A percentile compares a stretch with the other conserved stretches of the same genome.
These are phyloP conservation scores for Brenthis daphne DNA, from an alignment of 2,888 invertebrate species.

Conservation along the genomic window DNA sequence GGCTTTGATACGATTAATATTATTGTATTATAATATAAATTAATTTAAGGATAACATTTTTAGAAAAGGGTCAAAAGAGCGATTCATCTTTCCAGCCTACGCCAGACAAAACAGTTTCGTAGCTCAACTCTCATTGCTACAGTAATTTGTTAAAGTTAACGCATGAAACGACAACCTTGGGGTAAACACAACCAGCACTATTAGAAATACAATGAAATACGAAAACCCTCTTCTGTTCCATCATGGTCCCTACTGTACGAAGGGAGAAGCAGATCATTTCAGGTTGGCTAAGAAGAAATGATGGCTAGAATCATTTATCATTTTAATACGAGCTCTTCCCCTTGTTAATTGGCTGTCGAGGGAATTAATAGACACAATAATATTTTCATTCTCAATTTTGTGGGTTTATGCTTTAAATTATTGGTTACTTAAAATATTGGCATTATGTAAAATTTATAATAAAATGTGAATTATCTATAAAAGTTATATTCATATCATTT, in stretches of 20 bases:
- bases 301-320: slow-evolving; percentile 78
- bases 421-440: slow-evolving; percentile 28
- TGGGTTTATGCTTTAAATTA: slow-evolving; percentile 52
- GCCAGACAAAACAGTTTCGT: slow-evolving; percentile 60
- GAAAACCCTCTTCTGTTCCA: slow-evolving; percentile 17
- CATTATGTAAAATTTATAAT: slow-evolving; percentile 33
- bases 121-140: slow-evolving; percentile 63
- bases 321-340: slow-evolving; percentile 76
- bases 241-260: slow-evolving; percentile 14
- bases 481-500: too few relatives aligned
- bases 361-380: slow-evolving; percentile 76
- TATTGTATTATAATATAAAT: background rate
- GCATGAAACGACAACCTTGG: slow-evolving; percentile 62
- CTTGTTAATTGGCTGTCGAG: slow-evolving; percentile 73
- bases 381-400: slow-evolving; percentile 77
- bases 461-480: background rate
- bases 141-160: slow-evolving; percentile 79
- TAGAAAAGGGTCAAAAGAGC: slow-evolving; percentile 65
- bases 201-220: slow-evolving; percentile 44
- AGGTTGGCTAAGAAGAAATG: slow-evolving; percentile 57
- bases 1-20: background rate
- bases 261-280: slow-evolving; percentile 42
- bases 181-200: slow-evolving; percentile 57
- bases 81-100: slow-evolving; percentile 66
- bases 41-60: slow-evolving; percentile 52